Evolutionary conservation across 2,888 invertebrate genomes (phyloP).

Genomic region (Apoderus coryli): DNA sequence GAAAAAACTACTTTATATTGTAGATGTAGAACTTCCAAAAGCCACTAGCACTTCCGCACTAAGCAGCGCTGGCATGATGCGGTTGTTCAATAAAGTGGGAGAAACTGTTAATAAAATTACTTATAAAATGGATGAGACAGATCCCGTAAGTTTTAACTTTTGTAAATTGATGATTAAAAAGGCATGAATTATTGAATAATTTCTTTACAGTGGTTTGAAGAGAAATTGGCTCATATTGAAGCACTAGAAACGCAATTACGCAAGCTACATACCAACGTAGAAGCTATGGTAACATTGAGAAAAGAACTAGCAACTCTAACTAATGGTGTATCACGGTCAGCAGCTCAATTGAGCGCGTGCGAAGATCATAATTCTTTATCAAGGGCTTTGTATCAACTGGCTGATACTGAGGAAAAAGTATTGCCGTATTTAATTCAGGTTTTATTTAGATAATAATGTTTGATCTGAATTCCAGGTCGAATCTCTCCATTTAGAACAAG

Average conservation of each 20-base stretch:
- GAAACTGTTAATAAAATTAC: constrained; percentile 98
- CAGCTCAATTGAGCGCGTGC: constrained; percentile 79
- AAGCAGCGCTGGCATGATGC: constrained; percentile 88
- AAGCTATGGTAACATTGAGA: constrained; percentile 73
- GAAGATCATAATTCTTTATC: constrained; percentile 89
- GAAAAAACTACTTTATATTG: constrained; percentile 11
- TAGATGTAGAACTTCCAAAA: constrained; percentile 81
- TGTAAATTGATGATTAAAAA: constrained; percentile 1
- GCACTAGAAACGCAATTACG: constrained; percentile 77
- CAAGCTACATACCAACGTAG: constrained; percentile 74
- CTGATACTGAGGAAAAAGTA: constrained; percentile 73
- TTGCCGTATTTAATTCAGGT: neutral
- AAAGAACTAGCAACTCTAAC: constrained; percentile 68
- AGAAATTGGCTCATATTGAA: constrained; percentile 83
- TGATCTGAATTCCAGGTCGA: constrained; percentile 46
- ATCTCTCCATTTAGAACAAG: constrained; percentile 77
- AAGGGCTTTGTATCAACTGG: constrained; percentile 75
- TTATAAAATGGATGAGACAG: constrained; percentile 97
- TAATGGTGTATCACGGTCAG: constrained; percentile 72
- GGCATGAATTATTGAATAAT: constrained; percentile 6
- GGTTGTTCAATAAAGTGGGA: constrained; percentile 89
- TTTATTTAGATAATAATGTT: constrained; percentile 5
- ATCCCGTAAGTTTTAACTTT: constrained; percentile 54
- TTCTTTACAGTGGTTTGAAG: constrained; percentile 87
- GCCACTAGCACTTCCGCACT: constrained; percentile 90